Base-by-base conservation (phyloP, 23 tunicate genomes). In the Trididemnum clinides region DNA sequence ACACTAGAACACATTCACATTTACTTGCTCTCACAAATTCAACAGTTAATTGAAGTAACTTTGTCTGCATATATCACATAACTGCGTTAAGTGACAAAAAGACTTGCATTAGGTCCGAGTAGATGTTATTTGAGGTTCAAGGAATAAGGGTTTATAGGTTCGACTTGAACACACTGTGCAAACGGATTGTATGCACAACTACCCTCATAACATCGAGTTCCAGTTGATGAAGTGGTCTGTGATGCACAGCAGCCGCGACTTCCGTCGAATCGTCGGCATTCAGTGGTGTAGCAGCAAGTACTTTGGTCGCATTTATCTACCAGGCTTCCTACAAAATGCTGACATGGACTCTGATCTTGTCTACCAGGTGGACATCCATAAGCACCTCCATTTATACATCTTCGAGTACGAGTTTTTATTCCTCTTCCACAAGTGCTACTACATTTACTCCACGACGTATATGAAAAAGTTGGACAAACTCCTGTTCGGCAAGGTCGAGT, bases 331-430 rank as follows among this genome's bases (percentile, higher is more conserved):
- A 57, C 36, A 25, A 36, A 74, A 5, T 22, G 29, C 57, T 12
- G 2, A 22, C 80, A 74, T 7, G 58, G 59, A 36, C 57, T 27
- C 32, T 44, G 57, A 39, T 74, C 80, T 3, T 10, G 15, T 7
- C 31, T 74, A 57, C 20, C 28, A 2, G 80, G 30, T 35, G 87
- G 78, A 28, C 87, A 83, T 10, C 87, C 87, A 50, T 83, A 83
- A 28, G 87, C 87, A 28, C 87, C 87, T 3, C 79, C 79, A 27
- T 64, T 4, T 28, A 37, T 38, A 38, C 87, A 83, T 26, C 39
- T 26, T 6, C 78, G 35, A 25, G 19, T 69, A 28, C 87, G 34
- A 6, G 36, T 38, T 22, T 33, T 26, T 1, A 10, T 44, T 5
- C 87, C 87, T 69, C 22, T 33, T 36, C 87, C 87, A 37, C 78